Evolutionary conservation across 2,113 vertebrate genomes (phyloP).

Genomic region (Tupaia chinensis): DNA sequence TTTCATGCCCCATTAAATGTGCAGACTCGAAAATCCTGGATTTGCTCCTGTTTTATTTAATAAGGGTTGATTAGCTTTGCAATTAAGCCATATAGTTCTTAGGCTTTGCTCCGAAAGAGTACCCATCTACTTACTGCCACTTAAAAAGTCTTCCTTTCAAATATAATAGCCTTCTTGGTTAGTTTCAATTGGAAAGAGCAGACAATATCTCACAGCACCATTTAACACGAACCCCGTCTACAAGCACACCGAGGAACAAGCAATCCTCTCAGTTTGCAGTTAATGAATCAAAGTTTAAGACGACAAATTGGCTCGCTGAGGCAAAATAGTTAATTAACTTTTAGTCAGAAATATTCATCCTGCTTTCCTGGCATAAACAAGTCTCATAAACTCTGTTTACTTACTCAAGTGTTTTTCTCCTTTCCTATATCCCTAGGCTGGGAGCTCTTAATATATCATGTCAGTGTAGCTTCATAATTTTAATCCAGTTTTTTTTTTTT

Average conservation of each 20-base stretch:
- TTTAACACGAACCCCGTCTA: constrained; percentile 68
- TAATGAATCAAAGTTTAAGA: constrained; percentile 82
- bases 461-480: constrained; percentile 68
- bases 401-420: constrained; percentile 65
- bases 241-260: constrained; percentile 60
- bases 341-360: constrained; percentile 79
- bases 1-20: constrained; percentile 70
- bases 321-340: constrained; percentile 83
- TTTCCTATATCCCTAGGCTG: constrained; percentile 58
- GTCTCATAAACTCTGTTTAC: constrained; percentile 78
- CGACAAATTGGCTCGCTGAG: constrained; percentile 76
- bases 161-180: constrained; percentile 66
- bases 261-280: constrained; percentile 62
- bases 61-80: constrained; percentile 74
- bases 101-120: constrained; percentile 66
- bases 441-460: constrained; percentile 70
- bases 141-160: constrained; percentile 72
- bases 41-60: constrained; percentile 69
- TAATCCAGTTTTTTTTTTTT: constrained; percentile 69
- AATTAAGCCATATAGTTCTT: constrained; percentile 63
- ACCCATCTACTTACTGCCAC: constrained; percentile 71
- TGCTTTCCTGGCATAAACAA: constrained; percentile 79
- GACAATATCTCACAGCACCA: constrained; percentile 74
- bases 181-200: constrained; percentile 75
- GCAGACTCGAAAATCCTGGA: constrained; percentile 56